These are phyloP conservation scores for Palythoa grandiflora DNA, from an alignment of 92 coral and sea anemone genomes.

Conservation along the genomic window DNA sequence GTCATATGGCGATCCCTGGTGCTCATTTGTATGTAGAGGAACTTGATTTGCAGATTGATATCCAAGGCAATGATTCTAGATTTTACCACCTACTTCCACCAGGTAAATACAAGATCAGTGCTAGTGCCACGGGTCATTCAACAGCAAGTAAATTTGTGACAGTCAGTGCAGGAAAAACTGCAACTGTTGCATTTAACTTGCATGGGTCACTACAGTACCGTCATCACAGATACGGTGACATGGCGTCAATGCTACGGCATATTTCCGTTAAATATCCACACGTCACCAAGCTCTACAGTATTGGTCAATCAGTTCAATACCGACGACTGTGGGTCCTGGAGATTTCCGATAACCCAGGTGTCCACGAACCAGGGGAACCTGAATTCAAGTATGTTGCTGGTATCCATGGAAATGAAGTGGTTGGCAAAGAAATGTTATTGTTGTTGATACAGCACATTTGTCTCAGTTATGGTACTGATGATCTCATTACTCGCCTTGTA, in stretches of 20 bases:
- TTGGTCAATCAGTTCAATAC: conserved; percentile 88
- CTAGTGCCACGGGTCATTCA: conserved; percentile 82
- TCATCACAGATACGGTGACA: conserved; percentile 73
- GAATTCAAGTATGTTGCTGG: conserved; percentile 97
- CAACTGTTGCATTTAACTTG: conserved; percentile 75
- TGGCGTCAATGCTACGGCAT: conserved; percentile 67
- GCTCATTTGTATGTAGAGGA: conserved; percentile 68
- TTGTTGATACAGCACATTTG: conserved; percentile 88
- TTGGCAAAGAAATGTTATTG: conserved; percentile 93
- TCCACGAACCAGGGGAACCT: conserved; percentile 96
- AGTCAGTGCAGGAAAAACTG: conserved; percentile 58
- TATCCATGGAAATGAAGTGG: conserved; percentile 94
- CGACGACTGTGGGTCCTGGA: conserved; percentile 89
- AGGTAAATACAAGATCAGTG: conserved; percentile 90
- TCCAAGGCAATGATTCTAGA: conserved; percentile 68
- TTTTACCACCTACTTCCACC: conserved; percentile 82
- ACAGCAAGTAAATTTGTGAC: conserved; percentile 80
- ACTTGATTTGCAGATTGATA: conserved; percentile 59
- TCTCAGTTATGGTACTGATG: conserved; percentile 96
- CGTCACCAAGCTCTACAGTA: conserved; percentile 81
- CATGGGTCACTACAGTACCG: conserved; percentile 76
- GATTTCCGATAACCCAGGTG: conserved; percentile 93
- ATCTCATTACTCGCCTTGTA: conserved; percentile 84
- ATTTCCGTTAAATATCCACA: conserved; percentile 71
- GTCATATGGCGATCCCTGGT: conserved; percentile 66